Conservation (phyloP, 1,140 invertebrate genomes). For the Drosophila pachea region DNA sequence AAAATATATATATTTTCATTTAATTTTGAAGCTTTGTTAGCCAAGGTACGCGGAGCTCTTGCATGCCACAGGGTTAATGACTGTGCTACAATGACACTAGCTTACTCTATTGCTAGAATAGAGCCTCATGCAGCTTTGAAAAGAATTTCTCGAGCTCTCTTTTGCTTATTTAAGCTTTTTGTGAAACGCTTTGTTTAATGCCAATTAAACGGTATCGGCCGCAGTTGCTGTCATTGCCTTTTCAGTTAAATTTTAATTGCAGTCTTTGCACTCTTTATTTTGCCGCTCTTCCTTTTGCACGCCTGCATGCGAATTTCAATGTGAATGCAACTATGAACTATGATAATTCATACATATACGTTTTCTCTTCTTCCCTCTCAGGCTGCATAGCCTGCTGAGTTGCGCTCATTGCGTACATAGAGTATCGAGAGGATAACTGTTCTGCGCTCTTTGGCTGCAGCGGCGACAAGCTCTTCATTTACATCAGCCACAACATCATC, state of each 20-base stretch:
- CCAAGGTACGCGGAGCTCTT: not conserved
- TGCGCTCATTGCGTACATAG: conserved; percentile 27
- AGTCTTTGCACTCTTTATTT: conserved; percentile 11
- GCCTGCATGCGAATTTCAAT: conserved; percentile 19
- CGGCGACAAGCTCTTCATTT: conserved; percentile 2
- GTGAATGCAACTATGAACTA: not conserved
- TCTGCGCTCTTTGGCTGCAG: conserved; percentile 3
- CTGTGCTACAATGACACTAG: conserved; percentile 1
- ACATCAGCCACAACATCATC: conserved; percentile 13
- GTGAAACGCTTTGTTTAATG: too few relatives aligned
- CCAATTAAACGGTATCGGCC: not conserved
- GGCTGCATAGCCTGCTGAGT: conserved; percentile 17
- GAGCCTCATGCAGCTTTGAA: too few relatives aligned
- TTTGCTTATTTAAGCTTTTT: too few relatives aligned
- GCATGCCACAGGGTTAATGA: conserved; percentile 2
- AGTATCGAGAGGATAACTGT: conserved; percentile 22
- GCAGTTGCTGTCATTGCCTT: conserved; percentile 1
- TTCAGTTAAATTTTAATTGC: conserved; percentile 8
- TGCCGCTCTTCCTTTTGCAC: conserved; percentile 10
- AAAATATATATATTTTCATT: conserved; percentile 13
- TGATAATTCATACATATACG: conserved; percentile 19
- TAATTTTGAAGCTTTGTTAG: not conserved
- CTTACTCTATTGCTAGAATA: not conserved
- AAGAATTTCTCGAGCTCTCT: too few relatives aligned
- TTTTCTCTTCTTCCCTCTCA: conserved; percentile 8